Conservation (phyloP, 2,797 vertebrate genomes). For the Euphonia xanthogaster region DNA sequence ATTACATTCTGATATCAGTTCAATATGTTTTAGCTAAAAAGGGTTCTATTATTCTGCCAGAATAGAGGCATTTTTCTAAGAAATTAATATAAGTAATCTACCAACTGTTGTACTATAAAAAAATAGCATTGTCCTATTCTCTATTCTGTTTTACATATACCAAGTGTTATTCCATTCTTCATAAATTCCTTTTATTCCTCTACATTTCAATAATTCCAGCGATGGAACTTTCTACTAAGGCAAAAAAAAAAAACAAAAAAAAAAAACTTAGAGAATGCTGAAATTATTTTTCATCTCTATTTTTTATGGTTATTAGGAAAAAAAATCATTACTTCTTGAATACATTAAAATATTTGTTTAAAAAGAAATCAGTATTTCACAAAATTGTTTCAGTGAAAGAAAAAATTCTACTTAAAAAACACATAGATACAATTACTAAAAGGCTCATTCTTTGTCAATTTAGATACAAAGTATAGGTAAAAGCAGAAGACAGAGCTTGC, state of each 20-base stretch:
- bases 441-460: background rate
- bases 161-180: background rate
- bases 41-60: background rate
- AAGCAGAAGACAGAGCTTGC: background rate
- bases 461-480: background rate
- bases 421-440: background rate
- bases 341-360: background rate
- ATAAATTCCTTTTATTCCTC: background rate
- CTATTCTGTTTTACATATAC: background rate
- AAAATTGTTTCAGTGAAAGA: background rate
- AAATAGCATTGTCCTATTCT: accelerated
- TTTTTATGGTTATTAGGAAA: background rate
- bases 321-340: background rate
- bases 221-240: background rate
- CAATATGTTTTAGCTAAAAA: background rate
- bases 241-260: background rate
- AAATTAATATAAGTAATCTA: background rate
- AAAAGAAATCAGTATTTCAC: background rate
- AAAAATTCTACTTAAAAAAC: background rate
- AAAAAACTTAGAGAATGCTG: background rate
- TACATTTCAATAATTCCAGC: background rate
- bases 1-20: background rate
- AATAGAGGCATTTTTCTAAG: background rate
- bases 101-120: background rate
- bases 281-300: background rate